Evolutionary conservation across 2,113 vertebrate genomes (phyloP), one percentile per base, ranked within the genome.

Genomic region (Pogona vitticeps): DNA sequence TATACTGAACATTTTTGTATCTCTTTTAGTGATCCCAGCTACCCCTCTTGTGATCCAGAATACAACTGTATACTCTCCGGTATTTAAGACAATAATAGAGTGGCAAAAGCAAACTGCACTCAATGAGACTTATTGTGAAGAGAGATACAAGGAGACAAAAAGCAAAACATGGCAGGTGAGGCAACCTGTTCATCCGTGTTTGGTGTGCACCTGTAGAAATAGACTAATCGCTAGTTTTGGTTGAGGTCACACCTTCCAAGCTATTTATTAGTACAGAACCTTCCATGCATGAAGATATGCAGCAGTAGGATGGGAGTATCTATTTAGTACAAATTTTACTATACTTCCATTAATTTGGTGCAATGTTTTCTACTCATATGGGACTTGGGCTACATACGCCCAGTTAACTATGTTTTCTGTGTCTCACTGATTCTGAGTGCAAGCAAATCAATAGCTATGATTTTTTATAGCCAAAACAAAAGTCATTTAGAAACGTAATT

Each of bases 121-220:
- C 88, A 83, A 56, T 46, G 42, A 87, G 0, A 70, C 93, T 84
- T 82, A 0, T 85, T 97, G 97, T 1, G 91, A 97, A 91, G 92
- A 96, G 89, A 83, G 95, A 82, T 92, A 95, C 88, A 91, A 80
- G 73, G 88, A 91, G 33, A 31, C 0, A 0, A 84, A 58, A 2
- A 26, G 86, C 6, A 2, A 23, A 0, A 33, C 6, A 0, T 97
- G 96, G 96, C 94, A 90, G 0, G 96, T 97, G 94, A 96, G 96
- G 67, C 9, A 0, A 3, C 72, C 70, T 1, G 15, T 40, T 56
- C 15, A 40, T 14, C 6, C 58, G 78, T 38, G 2, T 28, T 8
- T 18, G 58, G 75, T 33, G 2, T 0, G 0, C 18, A 78, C 33
- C 28, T 52, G 21, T 28, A 77, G 42, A 80, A 83, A 28, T 38